A percentile compares a stretch with the other conserved stretches of the same genome.
phyloP scores from a whole-genome alignment of 2,797 vertebrate species.

The Tadarida brasiliensis region DNA sequence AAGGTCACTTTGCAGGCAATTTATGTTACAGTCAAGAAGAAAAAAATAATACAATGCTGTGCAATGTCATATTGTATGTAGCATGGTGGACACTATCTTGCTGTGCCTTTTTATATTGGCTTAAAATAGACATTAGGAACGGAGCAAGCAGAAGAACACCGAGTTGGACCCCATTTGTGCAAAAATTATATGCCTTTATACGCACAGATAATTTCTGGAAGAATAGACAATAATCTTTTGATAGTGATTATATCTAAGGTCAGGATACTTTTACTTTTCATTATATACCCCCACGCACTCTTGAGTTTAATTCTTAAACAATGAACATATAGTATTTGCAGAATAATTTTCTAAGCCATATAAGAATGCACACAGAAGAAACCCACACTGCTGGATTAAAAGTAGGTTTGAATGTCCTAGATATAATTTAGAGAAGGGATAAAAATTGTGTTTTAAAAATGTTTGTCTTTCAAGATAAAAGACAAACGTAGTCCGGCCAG shows the following conservation, averaged over 20 bases:
- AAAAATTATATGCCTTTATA: background rate
- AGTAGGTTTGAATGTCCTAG: background rate
- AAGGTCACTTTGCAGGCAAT: slow-evolving; percentile 85
- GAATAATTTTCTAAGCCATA: slow-evolving; percentile 28
- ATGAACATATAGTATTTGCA: slow-evolving; percentile 12
- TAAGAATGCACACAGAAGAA: slow-evolving; percentile 31
- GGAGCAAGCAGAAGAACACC: background rate
- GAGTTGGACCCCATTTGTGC: background rate
- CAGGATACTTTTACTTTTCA: background rate
- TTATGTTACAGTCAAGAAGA: slow-evolving; percentile 73
- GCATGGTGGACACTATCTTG: background rate
- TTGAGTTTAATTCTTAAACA: slow-evolving; percentile 24
- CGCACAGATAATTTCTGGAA: slow-evolving; percentile 14
- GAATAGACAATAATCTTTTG: background rate
- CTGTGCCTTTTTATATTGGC: background rate
- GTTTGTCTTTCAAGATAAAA: slow-evolving; percentile 29
- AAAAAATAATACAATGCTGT: slow-evolving; percentile 29
- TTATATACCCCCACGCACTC: background rate
- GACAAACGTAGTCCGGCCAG: background rate
- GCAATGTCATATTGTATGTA: slow-evolving; percentile 51
- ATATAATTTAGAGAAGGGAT: slow-evolving; percentile 37
- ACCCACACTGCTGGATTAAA: background rate
- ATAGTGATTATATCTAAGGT: slow-evolving; percentile 12
- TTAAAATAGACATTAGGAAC: slow-evolving; percentile 22
- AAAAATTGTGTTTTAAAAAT: slow-evolving; percentile 33